Evolutionary conservation across 1,140 invertebrate genomes (phyloP).

Genomic region (Sitodiplosis mosellana): DNA sequence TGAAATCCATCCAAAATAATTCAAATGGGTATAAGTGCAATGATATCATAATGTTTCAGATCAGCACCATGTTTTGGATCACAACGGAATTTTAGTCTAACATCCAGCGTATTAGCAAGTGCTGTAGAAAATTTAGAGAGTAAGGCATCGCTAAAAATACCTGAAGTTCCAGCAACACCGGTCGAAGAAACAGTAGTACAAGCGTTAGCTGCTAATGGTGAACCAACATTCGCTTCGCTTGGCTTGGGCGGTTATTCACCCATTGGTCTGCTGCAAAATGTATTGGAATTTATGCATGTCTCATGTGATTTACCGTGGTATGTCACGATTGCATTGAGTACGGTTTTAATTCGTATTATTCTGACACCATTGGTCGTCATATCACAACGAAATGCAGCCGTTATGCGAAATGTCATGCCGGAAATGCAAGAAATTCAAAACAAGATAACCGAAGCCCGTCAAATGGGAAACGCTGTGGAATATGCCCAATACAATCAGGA

Average conservation of each 20-base stretch:
- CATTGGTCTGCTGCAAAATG: constrained; percentile 56
- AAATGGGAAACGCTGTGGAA: constrained; percentile 60
- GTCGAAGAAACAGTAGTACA: constrained; percentile 22
- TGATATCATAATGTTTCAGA: too few species aligned
- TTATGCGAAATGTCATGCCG: constrained; percentile 66
- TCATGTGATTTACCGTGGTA: constrained; percentile 66
- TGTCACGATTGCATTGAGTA: constrained; percentile 54
- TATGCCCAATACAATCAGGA: constrained; percentile 51
- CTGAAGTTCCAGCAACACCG: constrained; percentile 30
- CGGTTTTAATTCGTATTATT: constrained; percentile 44
- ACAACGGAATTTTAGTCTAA: too few species aligned
- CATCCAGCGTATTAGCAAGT: too few species aligned
- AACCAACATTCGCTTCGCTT: constrained; percentile 56
- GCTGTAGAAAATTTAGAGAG: too few species aligned
- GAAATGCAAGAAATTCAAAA: constrained; percentile 57
- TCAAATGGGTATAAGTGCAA: too few species aligned
- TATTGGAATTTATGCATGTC: constrained; percentile 67
- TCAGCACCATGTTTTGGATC: too few species aligned
- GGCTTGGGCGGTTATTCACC: constrained; percentile 65
- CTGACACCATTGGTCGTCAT: constrained; percentile 72
- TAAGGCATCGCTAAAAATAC: background rate
- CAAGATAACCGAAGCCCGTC: constrained; percentile 66
- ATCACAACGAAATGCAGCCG: constrained; percentile 54
- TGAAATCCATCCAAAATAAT: too few species aligned
- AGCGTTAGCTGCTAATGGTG: constrained; percentile 36